Base-by-base conservation (phyloP, 92 coral and sea anemone genomes). In the Metridium senile region DNA sequence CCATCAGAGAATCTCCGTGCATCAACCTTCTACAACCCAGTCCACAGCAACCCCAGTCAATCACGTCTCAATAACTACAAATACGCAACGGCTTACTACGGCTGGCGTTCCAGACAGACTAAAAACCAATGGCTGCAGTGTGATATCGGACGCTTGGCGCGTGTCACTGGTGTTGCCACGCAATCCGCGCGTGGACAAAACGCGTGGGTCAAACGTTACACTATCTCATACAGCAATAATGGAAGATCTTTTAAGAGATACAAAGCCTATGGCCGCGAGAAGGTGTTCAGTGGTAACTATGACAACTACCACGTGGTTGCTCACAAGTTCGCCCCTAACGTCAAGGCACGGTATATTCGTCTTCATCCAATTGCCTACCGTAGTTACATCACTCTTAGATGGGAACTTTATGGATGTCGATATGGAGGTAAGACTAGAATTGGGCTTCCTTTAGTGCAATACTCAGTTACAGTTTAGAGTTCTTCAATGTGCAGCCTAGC, bases 71-170 rank as follows among this genome's bases (percentile, higher is more conserved):
- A 74, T 35, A 86, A 82, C 77, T 72, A 87, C 19, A 82, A 91
- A 30, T 76, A 84, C 22, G 93, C 89, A 0, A 77, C 66, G 17
- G 30, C 62, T 18, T 89, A 91, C 33, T 92, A 91, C 56, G 99
- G 99, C 16, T 96, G 99, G 99, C 67, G 96, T 3, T 86, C 99
- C 1, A 81, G 86, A 54, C 71, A 77, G 59, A 82, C 84, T 68
- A 93, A 89, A 58, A 89, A 81, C 71, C 74, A 96, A 59, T 96
- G 94, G 93, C 85, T 96, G 1, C 91, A 88, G 58, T 57, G 87
- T 3, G 96, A 92, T 39, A 45, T 89, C 28, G 87, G 93, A 9
- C 84, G 77, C 10, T 49, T 88, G 29, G 35, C 78, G 3, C 86
- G 78, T 66, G 61, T 91, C 11, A 85, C 97, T 17, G 85, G 91